Evolutionary conservation across 1,140 invertebrate species (phyloP), one percentile per base, ranked within the genome.

Genomic region (Diorhabda sublineata): DNA sequence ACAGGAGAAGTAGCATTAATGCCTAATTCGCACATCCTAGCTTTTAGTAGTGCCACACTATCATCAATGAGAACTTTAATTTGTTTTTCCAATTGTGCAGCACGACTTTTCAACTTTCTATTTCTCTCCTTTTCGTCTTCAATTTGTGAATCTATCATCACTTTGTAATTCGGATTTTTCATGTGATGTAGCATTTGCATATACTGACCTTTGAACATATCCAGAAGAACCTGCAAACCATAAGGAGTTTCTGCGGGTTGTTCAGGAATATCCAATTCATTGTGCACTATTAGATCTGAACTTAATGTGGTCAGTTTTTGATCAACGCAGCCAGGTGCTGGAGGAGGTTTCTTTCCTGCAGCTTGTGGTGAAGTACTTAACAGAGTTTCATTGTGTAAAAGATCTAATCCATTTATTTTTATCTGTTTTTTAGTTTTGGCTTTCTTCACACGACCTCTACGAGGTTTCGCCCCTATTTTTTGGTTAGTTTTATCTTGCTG

Each of bases 21-120:
- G 66, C 92, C 94, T 70, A 98, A 84, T 80, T 97, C 95, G 69
- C 88, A 91, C 89, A 98, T 93, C 64, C 95, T 85, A n/a, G 90
- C 89, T 79, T 96, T 94, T 5, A 98, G 82, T 57, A 97, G 82
- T 41, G 89, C 89, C n/a, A 97, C 93, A 76, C 95, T 96, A 78
- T 97, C 94, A 74, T 94, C 91, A 69, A 96, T 95, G 45, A 98
- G 83, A 58, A 92, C 89, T 77, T 91, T 92, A 69, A 97, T 95
- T 83, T 96, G 93, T 79, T 95, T 95, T 72, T 97, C 93, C 67
- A 97, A 84, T 79, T 95, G 92, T 11, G 90, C 90, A 45, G 91
- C 90, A 61, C 92, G 86, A 44, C 88, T 90, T 76, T 90, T 89
- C 59, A 96, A 78, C 71, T 90, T 90, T 71, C 90, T 87, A 82